Percentiles rank a stretch among this genome's conserved stretches.
phyloP scores from a whole-genome alignment of 2,888 invertebrate species.

The Philopedon plagiatum region DNA sequence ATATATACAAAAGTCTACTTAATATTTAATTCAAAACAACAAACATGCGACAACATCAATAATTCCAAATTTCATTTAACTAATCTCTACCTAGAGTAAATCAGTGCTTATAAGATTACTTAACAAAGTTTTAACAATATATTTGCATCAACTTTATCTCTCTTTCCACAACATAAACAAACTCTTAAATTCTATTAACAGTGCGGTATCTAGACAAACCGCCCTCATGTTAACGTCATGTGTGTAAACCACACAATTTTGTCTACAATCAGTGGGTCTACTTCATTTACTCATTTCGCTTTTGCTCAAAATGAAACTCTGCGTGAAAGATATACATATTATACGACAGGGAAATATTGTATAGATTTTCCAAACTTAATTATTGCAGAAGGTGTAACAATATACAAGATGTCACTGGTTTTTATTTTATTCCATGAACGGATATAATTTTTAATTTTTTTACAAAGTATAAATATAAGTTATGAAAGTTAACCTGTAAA shows the following conservation, averaged over 20 bases:
- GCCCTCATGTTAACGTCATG: conserved; percentile 46
- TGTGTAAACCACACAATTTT: conserved; percentile 49
- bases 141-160: conserved; percentile 38
- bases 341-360: conserved; percentile 59
- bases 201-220: conserved; percentile 49
- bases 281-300: conserved; percentile 62
- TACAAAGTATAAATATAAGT: too few species aligned
- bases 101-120: conserved; percentile 10
- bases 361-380: conserved; percentile 66
- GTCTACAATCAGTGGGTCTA: conserved; percentile 58
- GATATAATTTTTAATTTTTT: too few species aligned
- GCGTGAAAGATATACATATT: conserved; percentile 68
- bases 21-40: neutral
- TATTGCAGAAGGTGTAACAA: conserved; percentile 56
- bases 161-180: conserved; percentile 40
- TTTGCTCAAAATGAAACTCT: conserved; percentile 63
- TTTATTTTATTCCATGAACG: too few species aligned
- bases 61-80: too few species aligned
- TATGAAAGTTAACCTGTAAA: too few species aligned
- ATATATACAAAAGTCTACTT: too few species aligned
- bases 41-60: neutral
- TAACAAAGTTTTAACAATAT: conserved; percentile 29
- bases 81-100: neutral
- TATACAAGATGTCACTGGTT: too few species aligned
- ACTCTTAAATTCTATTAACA: conserved; percentile 46